Conservation (phyloP, 2,113 vertebrate genomes). For the Cinclus mexicanus region DNA sequence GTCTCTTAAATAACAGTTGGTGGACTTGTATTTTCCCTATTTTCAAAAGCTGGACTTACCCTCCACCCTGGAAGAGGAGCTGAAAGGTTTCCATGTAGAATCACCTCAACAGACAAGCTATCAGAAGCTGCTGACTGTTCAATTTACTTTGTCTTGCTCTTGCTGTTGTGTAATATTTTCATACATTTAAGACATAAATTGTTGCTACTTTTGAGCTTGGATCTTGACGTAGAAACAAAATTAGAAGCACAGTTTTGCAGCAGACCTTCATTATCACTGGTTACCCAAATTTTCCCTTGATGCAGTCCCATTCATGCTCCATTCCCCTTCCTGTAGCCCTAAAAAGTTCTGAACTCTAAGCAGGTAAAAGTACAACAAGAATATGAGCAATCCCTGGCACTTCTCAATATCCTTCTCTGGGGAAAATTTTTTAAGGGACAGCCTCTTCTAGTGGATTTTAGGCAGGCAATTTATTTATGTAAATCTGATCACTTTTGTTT, state of each 20-base stretch:
- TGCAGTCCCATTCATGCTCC: neutral
- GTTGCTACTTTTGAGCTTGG: neutral
- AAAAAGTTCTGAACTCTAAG: neutral
- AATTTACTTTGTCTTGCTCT: neutral
- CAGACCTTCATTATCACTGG: neutral
- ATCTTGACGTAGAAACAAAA: accelerated
- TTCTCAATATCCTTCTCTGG: neutral
- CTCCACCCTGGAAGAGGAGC: neutral
- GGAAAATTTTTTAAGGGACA: neutral
- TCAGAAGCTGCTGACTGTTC: neutral
- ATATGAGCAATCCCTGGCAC: neutral
- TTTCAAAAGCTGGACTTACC: neutral
- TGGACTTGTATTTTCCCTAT: accelerated
- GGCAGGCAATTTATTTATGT: neutral
- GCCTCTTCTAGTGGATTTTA: neutral
- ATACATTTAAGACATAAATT: neutral
- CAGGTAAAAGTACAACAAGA: neutral
- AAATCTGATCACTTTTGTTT: neutral
- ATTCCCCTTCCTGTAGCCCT: neutral
- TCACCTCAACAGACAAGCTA: neutral
- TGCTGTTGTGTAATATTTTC: neutral
- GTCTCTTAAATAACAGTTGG: neutral
- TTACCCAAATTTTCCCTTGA: neutral
- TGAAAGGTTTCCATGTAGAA: neutral
- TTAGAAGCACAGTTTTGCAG: neutral